Base-by-base conservation (phyloP, 2,888 invertebrate species). In the Sarcophaga caerulescens region DNA sequence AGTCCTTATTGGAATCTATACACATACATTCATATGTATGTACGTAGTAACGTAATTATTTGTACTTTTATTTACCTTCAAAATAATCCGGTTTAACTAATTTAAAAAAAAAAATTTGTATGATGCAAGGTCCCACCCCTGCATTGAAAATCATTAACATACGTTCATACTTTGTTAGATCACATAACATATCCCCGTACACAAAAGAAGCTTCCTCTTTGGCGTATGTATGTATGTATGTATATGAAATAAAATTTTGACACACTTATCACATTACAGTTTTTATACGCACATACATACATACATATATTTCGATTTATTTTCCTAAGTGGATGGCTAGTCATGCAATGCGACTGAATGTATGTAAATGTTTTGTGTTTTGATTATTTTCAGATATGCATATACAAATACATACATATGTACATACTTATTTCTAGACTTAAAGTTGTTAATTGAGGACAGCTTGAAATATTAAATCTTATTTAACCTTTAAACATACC, bases 91-190 rank as follows among this genome's bases (percentile, higher is more conserved):
- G 47, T 75, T 62, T 10, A 81, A 66, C 65, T 80, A 65, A 78
- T 73, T 45, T 35, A 35, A 35, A 35, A 35, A 35, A 35, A 35
- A 0, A 35, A 6, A 6, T 35, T 35, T 10, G 10, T 35, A 10
- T 10, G 8, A 35, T 35, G 8, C 35, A 35, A 1, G 35, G 35
- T 10, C 35, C 35, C 8, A 35, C 35, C 35, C 35, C 35, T 35
- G 52, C 52, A 52, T 14, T 52, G 12, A 52, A 14, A 52, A 17
- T 17, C 69, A 21, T 21, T 45, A 12, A 14, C 12, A 57, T 14
- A 81, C 57, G 57, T n/a, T 76, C 35, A 63, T 25, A 69, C 44
- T 70, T 81, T 44, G 68, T 63, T 81, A 57, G 45, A 76, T 70
- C 68, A 75, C 62, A 62, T 11, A 68, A 70, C 75, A 69, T 76